Percentiles rank a stretch among this genome's conserved stretches.
Evolutionary conservation across 2,888 invertebrate species (phyloP).

Genomic region (Acrobasis suavella): DNA sequence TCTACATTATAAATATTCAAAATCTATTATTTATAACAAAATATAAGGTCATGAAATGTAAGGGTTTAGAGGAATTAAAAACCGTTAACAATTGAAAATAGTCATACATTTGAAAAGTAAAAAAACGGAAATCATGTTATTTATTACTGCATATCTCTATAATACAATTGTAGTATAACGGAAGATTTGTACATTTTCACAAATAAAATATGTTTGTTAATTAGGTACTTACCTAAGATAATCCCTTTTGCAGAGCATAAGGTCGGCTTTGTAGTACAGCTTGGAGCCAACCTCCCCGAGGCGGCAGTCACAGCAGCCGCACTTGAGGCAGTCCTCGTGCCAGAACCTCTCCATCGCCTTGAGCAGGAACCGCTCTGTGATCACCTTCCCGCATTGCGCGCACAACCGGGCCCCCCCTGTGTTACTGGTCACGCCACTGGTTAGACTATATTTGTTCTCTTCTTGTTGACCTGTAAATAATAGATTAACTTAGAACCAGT

Average conservation of each 20-base stretch:
- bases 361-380: constrained; percentile 90
- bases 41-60: too few species aligned
- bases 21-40: too few species aligned
- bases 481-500: not conserved
- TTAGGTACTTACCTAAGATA: constrained; percentile 88
- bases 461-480: constrained; percentile 67
- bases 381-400: constrained; percentile 92
- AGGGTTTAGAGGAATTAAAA: too few species aligned
- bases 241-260: constrained; percentile 95
- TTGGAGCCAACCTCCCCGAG: constrained; percentile 97
- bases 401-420: constrained; percentile 84
- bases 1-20: too few species aligned
- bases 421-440: constrained; percentile 55
- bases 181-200: too few species aligned
- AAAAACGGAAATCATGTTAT: too few species aligned
- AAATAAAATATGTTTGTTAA: too few species aligned
- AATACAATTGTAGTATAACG: too few species aligned
- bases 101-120: too few species aligned
- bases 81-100: too few species aligned
- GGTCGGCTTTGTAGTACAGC: constrained; percentile 94
- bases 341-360: constrained; percentile 95
- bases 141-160: too few species aligned
- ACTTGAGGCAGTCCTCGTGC: constrained; percentile 97
- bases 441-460: constrained; percentile 70
- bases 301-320: constrained; percentile 95